These are phyloP conservation scores for Melinaea menophilus DNA, from an alignment of 2,888 invertebrate genomes.

Conservation along the genomic window DNA sequence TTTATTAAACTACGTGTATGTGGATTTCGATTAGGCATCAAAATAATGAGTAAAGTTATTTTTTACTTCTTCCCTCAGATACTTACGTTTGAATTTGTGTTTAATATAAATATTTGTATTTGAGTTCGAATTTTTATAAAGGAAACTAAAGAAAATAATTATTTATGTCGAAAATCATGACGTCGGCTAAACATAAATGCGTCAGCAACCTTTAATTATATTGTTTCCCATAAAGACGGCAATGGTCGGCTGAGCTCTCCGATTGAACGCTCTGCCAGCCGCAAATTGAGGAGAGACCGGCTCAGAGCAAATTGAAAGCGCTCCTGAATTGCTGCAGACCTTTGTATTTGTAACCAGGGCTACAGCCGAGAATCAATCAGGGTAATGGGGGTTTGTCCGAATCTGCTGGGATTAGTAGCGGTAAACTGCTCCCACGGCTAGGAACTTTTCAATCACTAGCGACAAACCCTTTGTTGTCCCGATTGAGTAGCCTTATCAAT, in stretches of 20 bases:
- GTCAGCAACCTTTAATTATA: conserved; percentile 4
- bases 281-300: conserved; percentile 62
- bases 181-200: background rate
- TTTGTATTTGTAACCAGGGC: conserved; percentile 69
- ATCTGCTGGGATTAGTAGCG: conserved; percentile 66
- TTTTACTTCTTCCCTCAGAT: background rate
- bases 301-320: conserved; percentile 72
- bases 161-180: background rate
- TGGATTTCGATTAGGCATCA: background rate
- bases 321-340: conserved; percentile 64
- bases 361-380: conserved; percentile 69
- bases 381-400: conserved; percentile 69
- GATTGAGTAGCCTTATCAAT: conserved; percentile 48
- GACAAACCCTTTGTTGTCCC: conserved; percentile 49
- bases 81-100: background rate
- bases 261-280: conserved; percentile 45
- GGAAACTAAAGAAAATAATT: background rate
- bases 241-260: conserved; percentile 30
- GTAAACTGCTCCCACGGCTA: conserved; percentile 45
- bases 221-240: conserved; percentile 20
- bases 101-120: background rate
- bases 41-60: background rate
- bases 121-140: too few relatives aligned
- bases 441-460: conserved; percentile 50
- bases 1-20: conserved; percentile 1